Percentiles rank a stretch among this genome's conserved stretches.
Evolutionary conservation across 2,113 vertebrate genomes (phyloP).

Genomic region (Gallinago media): DNA sequence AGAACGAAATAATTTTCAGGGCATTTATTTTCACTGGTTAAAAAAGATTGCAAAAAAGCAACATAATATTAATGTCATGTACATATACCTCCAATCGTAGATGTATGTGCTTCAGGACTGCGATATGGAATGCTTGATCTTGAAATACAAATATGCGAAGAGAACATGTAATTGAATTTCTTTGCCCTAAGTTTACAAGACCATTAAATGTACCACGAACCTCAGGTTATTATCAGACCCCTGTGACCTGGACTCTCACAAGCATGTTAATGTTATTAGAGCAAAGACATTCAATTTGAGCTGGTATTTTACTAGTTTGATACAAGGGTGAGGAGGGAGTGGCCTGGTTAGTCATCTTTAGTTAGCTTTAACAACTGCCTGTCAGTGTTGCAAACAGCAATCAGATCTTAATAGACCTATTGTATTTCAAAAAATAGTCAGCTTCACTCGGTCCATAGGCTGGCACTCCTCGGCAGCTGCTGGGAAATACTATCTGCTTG

Average conservation of each 20-base stretch:
- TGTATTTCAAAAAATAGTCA: not conserved
- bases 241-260: not conserved
- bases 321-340: not conserved
- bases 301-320: not conserved
- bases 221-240: not conserved
- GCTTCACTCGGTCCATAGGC: not conserved
- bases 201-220: not conserved
- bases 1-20: not conserved
- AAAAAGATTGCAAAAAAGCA: not conserved
- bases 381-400: rapidly evolving
- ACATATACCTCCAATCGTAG: not conserved
- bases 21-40: not conserved
- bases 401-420: not conserved
- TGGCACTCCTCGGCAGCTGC: not conserved
- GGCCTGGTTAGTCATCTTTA: not conserved
- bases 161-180: not conserved
- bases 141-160: not conserved
- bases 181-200: not conserved
- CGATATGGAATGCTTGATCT: not conserved
- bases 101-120: not conserved
- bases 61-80: not conserved
- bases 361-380: not conserved
- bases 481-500: not conserved
- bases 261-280: not conserved
- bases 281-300: not conserved